Evolutionary conservation across 2,797 vertebrate genomes (phyloP), one percentile per base, ranked within the genome.

Genomic region (Pantherophis vulpinus): DNA sequence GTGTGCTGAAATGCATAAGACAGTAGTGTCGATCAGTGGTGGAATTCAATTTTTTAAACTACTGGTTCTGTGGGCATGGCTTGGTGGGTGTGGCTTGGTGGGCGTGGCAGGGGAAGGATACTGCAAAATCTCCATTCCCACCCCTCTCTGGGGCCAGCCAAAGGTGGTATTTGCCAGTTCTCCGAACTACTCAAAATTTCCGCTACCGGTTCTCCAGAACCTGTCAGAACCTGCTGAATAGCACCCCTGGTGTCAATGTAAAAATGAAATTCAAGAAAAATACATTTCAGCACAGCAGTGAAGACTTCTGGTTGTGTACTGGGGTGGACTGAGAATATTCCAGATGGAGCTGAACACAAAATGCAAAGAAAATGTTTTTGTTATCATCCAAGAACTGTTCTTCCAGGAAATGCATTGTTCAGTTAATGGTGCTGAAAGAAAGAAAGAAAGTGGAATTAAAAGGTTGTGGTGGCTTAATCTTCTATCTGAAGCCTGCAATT

Each of bases 401-500:
- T 93, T 93, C 95, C 92, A 93, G 93, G 96, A 94, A 96, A 95
- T 94, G 92, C 55, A 93, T 96, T 96, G 95, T 95, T 95, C 92
- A 97, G 94, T 93, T 93, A 90, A 94, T 61, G 94, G 94, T 94
- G 91, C 93, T 93, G 92, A 95, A 95, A 93, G 94, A 96, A 61
- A 61, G 4, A 54, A 54, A 60, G 20, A 61, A 95, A 96, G 95
- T 95, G 93, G 93, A 91, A 97, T 94, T 94, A 95, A 96, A 96
- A 94, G 86, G 94, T 93, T 95, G 93, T 87, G 92, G 95, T 93
- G 95, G 95, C 27, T 96, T 96, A 96, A 95, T 92, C 91, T 94
- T 90, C 95, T 94, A 95, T 95, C 95, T 94, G 96, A 97, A 95
- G 95, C 95, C 96, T 91, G 90, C 94, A 96, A 94, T 93, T 94